Conservation (phyloP, 2,113 vertebrate species). For the Orthonyx spaldingii region DNA sequence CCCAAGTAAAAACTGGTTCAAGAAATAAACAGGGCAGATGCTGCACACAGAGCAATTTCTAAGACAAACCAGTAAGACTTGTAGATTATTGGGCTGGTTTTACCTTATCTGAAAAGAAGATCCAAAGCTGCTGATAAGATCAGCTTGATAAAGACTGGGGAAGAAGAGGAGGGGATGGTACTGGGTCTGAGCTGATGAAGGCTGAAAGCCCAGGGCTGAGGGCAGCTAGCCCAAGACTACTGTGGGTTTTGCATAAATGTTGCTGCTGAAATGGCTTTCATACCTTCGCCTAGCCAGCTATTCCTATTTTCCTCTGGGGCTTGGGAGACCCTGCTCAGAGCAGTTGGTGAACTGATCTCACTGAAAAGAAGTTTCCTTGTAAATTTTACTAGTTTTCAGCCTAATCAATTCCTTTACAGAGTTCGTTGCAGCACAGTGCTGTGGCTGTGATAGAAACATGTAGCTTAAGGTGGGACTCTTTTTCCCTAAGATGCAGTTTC, state of each 20-base stretch:
- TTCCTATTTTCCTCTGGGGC: not conserved
- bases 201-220: not conserved
- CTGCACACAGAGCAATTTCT: not conserved
- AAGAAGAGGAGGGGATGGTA: not conserved
- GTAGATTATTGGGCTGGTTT: not conserved
- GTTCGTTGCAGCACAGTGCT: not conserved
- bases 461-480: not conserved
- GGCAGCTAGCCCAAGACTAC: too few relatives aligned
- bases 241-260: not conserved
- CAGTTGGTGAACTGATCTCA: not conserved
- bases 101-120: not conserved
- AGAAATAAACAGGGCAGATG: not conserved
- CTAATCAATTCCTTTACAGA: not conserved
- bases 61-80: not conserved
- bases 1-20: not conserved
- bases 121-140: not conserved
- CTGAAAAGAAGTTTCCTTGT: not conserved
- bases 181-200: not conserved
- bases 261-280: not conserved
- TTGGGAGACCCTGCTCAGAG: not conserved
- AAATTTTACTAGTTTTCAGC: not conserved
- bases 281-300: not conserved
- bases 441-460: not conserved
- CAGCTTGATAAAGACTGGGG: not conserved
- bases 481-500: not conserved